Base-by-base conservation (phyloP, 1,140 invertebrate genomes). In the Thaumetopoea pityocampa region DNA sequence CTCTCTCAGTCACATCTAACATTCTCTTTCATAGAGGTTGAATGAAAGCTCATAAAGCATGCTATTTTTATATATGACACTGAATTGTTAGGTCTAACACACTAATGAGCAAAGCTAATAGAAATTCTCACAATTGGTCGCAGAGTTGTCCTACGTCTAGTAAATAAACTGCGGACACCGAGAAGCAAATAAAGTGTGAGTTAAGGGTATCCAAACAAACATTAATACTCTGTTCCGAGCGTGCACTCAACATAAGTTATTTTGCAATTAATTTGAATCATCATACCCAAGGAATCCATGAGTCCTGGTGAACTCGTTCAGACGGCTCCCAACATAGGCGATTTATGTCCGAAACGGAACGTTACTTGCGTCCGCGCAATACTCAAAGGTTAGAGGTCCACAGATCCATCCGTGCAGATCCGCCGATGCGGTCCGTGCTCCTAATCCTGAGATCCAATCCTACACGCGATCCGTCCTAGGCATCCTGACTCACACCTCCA, bases 201-300 rank as follows among this genome's bases (percentile, higher is more conserved):
- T 68, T 55, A 70, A 64, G 66, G 66, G 62, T 63, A 57, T 67
- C 53, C 66, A 69, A 71, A 74, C 66, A 72, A 70, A 71, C 56
- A 67, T 66, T 55, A 63, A 60, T 55, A 45, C 40, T 57, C 41
- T 45, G 47, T 55, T 67, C 54, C 65, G 67, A 73, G 77, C 72
- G 77, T 79, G 77, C 77, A 79, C 66, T 77, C 71, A 68, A 80
- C 66, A 73, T 53, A 65, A 66, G 62, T 72, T 70, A 76, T 71
- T 72, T 64, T 66, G 70, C 68, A 70, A 79, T 63, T 43, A 76
- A 67, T 70, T 68, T 64, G 51, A 77, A 81, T 67, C 58, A 12
- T 73, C 74, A 82, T 82, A 78, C 78, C 76, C 78, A 69, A 67
- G 59, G 61, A n/a, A 64, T 74, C 71, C 73, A 53, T 64, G 55